Conservation (phyloP, 2,888 invertebrate genomes). For the Cheiracanthium punctorium region DNA sequence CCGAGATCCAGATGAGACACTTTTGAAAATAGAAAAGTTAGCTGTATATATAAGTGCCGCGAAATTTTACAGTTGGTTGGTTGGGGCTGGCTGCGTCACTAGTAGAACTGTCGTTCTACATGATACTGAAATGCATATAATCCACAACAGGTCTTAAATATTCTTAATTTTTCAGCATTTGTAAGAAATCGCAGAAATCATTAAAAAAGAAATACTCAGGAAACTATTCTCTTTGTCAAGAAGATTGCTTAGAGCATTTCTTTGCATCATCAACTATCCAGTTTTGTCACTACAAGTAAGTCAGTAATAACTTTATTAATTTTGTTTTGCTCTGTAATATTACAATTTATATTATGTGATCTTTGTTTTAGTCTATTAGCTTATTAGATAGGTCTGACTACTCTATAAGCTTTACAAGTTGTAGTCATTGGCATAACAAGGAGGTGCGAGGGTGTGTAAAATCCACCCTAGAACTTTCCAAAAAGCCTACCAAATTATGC, state of each 20-base stretch:
- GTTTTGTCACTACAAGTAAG: slow-evolving; percentile 91
- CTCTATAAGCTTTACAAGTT: background rate
- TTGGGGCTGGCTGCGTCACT: too few species aligned
- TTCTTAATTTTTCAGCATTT: background rate
- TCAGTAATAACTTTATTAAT: background rate
- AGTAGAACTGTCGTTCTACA: too few species aligned
- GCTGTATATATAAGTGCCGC: too few species aligned
- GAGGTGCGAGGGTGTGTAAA: too few species aligned
- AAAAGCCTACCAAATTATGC: too few species aligned
- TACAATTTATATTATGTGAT: background rate
- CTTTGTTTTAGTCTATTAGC: background rate
- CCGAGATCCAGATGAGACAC: too few species aligned
- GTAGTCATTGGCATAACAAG: too few species aligned
- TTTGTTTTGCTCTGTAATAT: background rate
- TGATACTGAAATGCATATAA: too few species aligned
- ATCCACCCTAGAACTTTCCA: too few species aligned
- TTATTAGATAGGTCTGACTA: background rate
- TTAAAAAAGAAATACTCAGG: slow-evolving; percentile 88
- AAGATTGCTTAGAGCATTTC: slow-evolving; percentile 97
- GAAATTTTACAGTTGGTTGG: too few species aligned
- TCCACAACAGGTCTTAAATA: too few species aligned
- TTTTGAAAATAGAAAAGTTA: too few species aligned
- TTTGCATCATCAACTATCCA: slow-evolving; percentile 96
- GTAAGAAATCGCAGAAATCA: slow-evolving; percentile 78
- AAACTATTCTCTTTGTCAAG: slow-evolving; percentile 92